Evolutionary conservation across 2,888 invertebrate genomes (phyloP).

Genomic region (Dioctria linearis): DNA sequence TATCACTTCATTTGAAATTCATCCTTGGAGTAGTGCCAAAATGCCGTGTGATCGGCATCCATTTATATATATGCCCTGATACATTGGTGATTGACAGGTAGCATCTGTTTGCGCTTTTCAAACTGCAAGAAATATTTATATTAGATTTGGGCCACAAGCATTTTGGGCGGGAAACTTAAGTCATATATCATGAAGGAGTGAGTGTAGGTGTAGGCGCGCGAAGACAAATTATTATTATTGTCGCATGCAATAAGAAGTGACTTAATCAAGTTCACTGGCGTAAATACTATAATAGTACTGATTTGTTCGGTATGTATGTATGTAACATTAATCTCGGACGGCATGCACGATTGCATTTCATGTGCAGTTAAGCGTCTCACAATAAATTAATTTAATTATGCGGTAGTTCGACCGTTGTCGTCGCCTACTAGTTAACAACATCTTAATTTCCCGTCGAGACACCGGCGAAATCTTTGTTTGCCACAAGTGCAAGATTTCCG

Average conservation of each 20-base stretch:
- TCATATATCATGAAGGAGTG: too few species aligned
- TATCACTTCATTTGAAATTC: neutral
- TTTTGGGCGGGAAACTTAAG: neutral
- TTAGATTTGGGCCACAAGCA: neutral
- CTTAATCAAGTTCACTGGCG: too few species aligned
- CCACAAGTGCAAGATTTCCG: constrained; percentile 12
- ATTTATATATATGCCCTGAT: constrained; percentile 1
- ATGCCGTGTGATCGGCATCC: neutral
- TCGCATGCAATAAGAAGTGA: neutral
- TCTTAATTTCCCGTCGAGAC: constrained; percentile 39
- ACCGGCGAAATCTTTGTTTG: constrained; percentile 25
- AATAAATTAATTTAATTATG: constrained; percentile 45
- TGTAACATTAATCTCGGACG: neutral
- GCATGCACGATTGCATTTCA: constrained; percentile 33
- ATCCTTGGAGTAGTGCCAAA: constrained; percentile 24
- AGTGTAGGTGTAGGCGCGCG: neutral
- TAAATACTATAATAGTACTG: too few species aligned
- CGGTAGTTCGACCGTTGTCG: constrained; percentile 10
- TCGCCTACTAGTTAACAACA: constrained; percentile 4
- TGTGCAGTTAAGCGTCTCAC: constrained; percentile 29
- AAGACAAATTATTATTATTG: constrained; percentile 1
- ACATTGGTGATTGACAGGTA: constrained; percentile 8
- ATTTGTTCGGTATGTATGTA: neutral
- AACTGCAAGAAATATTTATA: neutral
- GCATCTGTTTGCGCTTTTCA: neutral